Base-by-base conservation (phyloP, 2,113 vertebrate genomes). In the Semnornis frantzii region DNA sequence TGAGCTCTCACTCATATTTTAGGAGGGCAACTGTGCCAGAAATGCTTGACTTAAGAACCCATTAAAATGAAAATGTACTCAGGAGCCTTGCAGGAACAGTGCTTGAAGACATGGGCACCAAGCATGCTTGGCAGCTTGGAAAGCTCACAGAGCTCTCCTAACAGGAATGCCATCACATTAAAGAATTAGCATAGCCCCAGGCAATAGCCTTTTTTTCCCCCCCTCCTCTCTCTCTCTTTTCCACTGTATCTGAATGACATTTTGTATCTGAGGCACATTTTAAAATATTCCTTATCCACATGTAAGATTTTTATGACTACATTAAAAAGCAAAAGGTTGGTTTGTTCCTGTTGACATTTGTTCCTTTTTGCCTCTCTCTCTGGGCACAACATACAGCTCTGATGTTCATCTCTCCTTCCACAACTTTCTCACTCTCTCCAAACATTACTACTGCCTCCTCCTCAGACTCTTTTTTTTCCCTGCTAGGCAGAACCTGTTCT, bases 1-100 rank as follows among this genome's bases (percentile, higher is more conserved):
- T 86, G 78, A 93, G 80, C 73, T 97, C 89, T 95, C 92, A 95
- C 94, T 97, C 94, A 97, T 94, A 96, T 97, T 97, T 97, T 92
- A 95, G 86, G 86, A 87, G 46, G 93, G 46, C 70, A 58, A 84
- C 83, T 97, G 96, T 97, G 75, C 84, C 83, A 94, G 94, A 96
- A 79, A 97, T 94, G 93, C 90, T 97, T 96, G 91, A 95, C 94
- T 97, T 96, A 89, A 96, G 92, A 98, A 96, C 64, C 42, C 79
- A 97, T 97, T 98, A 97, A 97, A 97, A 97, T 97, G 94, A 97
- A 97, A 97, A 97, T 96, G 88, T 97, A 85, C 87, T 92, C 79
- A 50, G 83, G 79, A 96, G 65, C 79, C 80, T 96, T 96, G 77
- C 87, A 94, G 72, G 76, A 88, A 88, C 5, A 60, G 69, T 54